Evolutionary conservation across 2,888 invertebrate genomes (phyloP), one percentile per base, ranked within the genome.

Genomic region (Graphium colonna): DNA sequence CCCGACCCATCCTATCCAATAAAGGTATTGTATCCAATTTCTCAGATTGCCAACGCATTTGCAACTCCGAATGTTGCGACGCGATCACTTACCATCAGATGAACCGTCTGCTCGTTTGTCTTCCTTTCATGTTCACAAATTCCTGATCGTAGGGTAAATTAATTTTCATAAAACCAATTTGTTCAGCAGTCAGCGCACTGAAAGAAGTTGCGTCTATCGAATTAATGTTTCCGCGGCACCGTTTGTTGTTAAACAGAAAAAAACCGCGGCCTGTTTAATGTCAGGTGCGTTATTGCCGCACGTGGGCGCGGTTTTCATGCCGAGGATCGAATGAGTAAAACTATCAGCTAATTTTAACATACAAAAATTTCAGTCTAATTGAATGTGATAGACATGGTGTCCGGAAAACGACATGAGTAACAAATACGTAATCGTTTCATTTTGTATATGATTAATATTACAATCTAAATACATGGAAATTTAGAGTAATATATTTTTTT

Each of bases 101-200:
- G n/a, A n/a, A n/a, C n/a, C n/a, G n/a, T n/a, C n/a, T n/a, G n/a
- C n/a, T n/a, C n/a, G n/a, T n/a, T n/a, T n/a, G n/a, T n/a, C n/a
- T n/a, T 26, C 7, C 26, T 26, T 3, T 26, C 31, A 10, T 7
- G 31, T 31, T 31, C 31, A 31, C 5, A 10, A 10, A 31, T 31
- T 31, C 31, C 31, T 12, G 13, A 15, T 8, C 43, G 28, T 3
- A 8, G 8, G 18, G 39, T 51, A 44, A 51, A 51, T 45, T 44
- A 39, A 2, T 28, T 45, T 45, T 45, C 44, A 41, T 52, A 46
- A 40, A 46, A 46, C 41, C 33, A 31, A 52, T 47, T 47, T 12
- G 42, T 42, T 38, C 8, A 36, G 36, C 47, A 36, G 42, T 42
- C 42, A 42, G 33, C 36, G 17, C 15, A 15, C 10, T 10, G 13